Evolutionary conservation across 2,113 vertebrate genomes (phyloP), one percentile per base, ranked within the genome.

Genomic region (Salvelinus alpinus): DNA sequence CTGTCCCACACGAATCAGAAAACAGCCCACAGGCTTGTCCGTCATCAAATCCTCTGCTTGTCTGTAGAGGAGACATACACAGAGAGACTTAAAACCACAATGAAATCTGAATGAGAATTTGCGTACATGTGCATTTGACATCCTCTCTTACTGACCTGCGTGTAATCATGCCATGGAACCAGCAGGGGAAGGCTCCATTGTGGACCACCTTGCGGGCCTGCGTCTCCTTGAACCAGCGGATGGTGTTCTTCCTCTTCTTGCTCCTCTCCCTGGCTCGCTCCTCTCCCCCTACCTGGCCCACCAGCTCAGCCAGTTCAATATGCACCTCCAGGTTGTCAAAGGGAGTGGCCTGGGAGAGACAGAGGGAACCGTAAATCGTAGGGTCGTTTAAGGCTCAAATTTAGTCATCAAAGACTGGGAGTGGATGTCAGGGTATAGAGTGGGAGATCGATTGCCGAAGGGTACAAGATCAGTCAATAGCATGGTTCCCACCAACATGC

Each of bases 1-100:
- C 80, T 95, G 92, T 74, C 95, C 95, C 81, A 96, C 94, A 13
- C 94, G 90, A 79, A 96, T 87, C 74, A 96, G 78, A 80, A 95
- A 96, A 80, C 91, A 94, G 71, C 95, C 95, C 11, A 87, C 75
- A 27, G 92, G 91, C 77, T 94, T 92, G 51, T 92, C 79, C 18
- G 14, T 80, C 87, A 96, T 84, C 62, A 96, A 82, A 78, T 92
- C 92, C 78, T 96, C 95, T 0, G 94, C 92, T 83, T 95, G 94
- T 72, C 95, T 95, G 2, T 44, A 44, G 9, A 44, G 38, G 38
- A 82, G 3, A 81, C 76, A 65, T 44, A 44, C 38, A 44, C 38
- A 27, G 51, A 72, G 6, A 82, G 38, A 29, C 6, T 13, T 51
- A 14, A 59, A 7, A 44, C 38, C 13, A 16, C 51, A 14, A 18